phyloP scores from a whole-genome alignment of 2,113 vertebrate genomes.

The Malurus alboscapulatus region DNA sequence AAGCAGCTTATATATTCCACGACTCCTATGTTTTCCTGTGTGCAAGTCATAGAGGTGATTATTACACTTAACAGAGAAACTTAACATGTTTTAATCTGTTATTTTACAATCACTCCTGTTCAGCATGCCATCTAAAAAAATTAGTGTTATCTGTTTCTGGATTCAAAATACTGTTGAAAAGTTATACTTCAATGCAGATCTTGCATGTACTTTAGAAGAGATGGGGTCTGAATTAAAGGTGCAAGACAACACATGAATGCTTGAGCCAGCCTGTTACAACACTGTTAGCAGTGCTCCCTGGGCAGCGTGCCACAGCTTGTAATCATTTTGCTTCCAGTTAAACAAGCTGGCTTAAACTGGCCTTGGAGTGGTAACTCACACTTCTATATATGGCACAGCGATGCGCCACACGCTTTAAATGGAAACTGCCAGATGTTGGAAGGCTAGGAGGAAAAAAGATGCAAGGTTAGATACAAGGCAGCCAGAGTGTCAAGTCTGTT shows the following conservation, averaged over 20 bases:
- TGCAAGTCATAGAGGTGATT: neutral
- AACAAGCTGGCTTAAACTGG: neutral
- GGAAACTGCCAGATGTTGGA: neutral
- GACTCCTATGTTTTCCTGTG: neutral
- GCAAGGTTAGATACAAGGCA: neutral
- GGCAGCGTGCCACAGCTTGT: neutral
- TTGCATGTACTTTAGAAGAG: neutral
- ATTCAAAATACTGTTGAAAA: neutral
- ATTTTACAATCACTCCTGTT: neutral
- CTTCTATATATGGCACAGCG: neutral
- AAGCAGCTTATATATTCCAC: neutral
- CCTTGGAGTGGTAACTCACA: neutral
- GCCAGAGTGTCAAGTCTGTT: neutral
- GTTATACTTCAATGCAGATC: neutral
- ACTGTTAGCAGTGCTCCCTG: neutral
- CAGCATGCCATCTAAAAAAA: neutral
- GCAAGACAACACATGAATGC: neutral
- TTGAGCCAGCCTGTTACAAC: neutral
- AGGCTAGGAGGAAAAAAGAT: neutral
- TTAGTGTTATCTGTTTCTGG: neutral
- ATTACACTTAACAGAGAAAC: neutral
- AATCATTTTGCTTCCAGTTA: neutral
- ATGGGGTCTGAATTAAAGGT: neutral
- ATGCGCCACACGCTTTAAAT: neutral
- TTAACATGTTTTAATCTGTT: neutral